Evolutionary conservation across 2,113 vertebrate species (phyloP).

Genomic region (Pluvianellus socialis): DNA sequence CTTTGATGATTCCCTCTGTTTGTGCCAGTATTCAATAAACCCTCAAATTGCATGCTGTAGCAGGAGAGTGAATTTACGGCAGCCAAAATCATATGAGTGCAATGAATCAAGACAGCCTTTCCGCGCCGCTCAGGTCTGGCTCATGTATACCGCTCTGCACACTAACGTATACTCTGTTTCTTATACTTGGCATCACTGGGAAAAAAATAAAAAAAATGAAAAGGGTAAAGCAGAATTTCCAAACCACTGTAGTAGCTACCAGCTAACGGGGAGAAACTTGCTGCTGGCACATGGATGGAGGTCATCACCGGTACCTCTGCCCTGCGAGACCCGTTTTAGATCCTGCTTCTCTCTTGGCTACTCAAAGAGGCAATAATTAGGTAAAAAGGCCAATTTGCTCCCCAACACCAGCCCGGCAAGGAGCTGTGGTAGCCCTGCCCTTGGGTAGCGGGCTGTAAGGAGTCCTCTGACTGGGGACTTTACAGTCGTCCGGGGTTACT

Average conservation of each 20-base stretch:
- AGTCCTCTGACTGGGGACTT: not conserved
- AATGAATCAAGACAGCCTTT: conserved; percentile 56
- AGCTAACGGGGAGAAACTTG: not conserved
- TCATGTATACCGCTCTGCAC: not conserved
- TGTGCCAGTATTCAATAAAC: conserved; percentile 41
- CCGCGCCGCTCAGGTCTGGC: not conserved
- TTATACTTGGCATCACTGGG: not conserved
- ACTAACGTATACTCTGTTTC: not conserved
- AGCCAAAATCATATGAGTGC: conserved; percentile 55
- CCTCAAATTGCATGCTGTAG: conserved; percentile 58
- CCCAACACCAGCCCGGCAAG: not conserved
- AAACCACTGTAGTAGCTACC: not conserved
- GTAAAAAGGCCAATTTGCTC: not conserved
- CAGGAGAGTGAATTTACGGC: conserved; percentile 54
- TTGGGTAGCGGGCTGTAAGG: not conserved
- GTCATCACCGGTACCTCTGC: not conserved
- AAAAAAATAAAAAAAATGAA: not conserved
- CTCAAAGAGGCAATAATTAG: not conserved
- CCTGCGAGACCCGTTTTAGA: not conserved
- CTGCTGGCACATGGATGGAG: not conserved
- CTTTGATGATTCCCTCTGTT: conserved; percentile 50
- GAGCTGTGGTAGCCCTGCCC: not conserved
- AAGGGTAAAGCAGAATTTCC: not conserved
- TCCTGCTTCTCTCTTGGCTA: not conserved
- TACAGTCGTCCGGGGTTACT: not conserved